Evolutionary conservation across 2,113 vertebrate species (phyloP).

Genomic region (Microtus montanus): DNA sequence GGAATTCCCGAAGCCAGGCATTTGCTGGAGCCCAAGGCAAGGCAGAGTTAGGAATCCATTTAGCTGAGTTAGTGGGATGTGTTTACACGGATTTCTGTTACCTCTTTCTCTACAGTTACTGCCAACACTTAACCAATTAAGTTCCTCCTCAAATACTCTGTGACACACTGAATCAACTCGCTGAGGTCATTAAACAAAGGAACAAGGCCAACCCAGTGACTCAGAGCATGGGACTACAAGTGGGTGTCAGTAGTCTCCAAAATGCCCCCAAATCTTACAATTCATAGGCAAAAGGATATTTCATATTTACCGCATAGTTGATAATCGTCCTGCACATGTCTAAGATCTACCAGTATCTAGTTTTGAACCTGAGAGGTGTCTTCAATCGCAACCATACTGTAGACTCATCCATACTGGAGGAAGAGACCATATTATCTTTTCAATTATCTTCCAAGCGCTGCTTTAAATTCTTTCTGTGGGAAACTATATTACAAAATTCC

Average conservation of each 20-base stretch:
- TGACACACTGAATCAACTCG: not conserved
- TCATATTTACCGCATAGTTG: not conserved
- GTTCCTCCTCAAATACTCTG: not conserved
- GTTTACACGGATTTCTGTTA: not conserved
- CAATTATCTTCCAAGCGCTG: constrained; percentile 13
- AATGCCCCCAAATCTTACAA: not conserved
- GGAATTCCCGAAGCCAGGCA: rapidly evolving
- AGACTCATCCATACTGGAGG: not conserved
- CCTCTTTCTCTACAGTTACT: not conserved
- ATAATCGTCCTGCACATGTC: not conserved
- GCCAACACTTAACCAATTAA: not conserved
- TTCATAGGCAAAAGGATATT: not conserved
- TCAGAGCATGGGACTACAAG: not conserved
- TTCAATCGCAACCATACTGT: not conserved
- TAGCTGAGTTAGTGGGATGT: not conserved
- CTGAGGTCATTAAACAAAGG: not conserved
- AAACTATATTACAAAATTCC: not conserved
- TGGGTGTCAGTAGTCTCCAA: not conserved
- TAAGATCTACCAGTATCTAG: not conserved
- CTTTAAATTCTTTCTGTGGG: constrained; percentile 38
- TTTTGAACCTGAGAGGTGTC: constrained; percentile 5
- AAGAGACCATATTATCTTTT: constrained; percentile 41
- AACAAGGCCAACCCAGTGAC: not conserved
- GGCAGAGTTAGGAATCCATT: not conserved
- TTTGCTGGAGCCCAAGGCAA: not conserved